Percentiles rank a stretch among this genome's conserved stretches.
Evolutionary conservation across 2,888 invertebrate genomes (phyloP).

Genomic region (Conops quadrifasciatus): DNA sequence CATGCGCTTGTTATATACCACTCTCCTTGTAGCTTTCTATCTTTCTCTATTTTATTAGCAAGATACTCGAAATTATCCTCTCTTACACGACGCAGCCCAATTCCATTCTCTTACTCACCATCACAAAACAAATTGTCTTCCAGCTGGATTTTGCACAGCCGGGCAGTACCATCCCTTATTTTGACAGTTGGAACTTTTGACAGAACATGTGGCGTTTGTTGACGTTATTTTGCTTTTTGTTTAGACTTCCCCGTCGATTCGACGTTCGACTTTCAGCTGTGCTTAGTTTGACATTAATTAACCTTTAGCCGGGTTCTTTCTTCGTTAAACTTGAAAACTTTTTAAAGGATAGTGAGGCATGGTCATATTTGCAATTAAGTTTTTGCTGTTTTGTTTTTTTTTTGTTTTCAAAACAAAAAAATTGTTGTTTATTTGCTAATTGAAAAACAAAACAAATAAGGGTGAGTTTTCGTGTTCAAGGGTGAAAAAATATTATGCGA

Average conservation of each 20-base stretch:
- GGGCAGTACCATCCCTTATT: constrained; percentile 21
- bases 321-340: not conserved
- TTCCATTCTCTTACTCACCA: not conserved
- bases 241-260: constrained; percentile 16
- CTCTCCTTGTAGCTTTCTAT: no score
- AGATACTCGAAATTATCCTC: not conserved
- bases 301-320: constrained; percentile 12
- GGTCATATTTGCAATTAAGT: not conserved
- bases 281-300: constrained; percentile 27
- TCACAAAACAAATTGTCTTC: not conserved
- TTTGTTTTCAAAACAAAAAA: not conserved
- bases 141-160: not conserved
- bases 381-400: constrained; percentile 4
- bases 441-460: not conserved
- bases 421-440: not conserved
- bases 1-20: no score
- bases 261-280: constrained; percentile 2
- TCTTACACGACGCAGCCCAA: not conserved
- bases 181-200: constrained; percentile 25
- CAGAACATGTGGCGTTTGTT: constrained; percentile 29
- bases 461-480: constrained; percentile 3
- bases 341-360: not conserved
- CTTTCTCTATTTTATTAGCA: not conserved
- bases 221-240: constrained; percentile 21
- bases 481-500: not conserved